A percentile compares a stretch with the other conserved stretches of the same genome.
Conservation (phyloP, 2,888 invertebrate genomes). For the Trissonchulus latispiculum region DNA sequence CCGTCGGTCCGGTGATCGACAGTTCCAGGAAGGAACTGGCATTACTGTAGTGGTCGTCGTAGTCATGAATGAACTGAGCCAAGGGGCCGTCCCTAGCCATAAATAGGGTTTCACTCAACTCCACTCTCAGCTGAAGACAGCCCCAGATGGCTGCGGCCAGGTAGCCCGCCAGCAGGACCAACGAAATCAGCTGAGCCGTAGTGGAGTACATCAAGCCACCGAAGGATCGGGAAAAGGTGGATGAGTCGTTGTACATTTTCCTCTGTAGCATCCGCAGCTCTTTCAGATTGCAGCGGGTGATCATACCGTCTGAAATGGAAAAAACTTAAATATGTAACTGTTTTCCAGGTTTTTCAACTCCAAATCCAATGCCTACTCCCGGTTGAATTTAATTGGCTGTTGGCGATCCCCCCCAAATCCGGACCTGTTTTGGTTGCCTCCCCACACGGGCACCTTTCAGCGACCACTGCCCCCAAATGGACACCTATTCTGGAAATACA, state of each 20-base stretch:
- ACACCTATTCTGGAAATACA: too few relatives aligned
- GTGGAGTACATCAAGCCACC: not conserved
- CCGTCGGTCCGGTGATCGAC: constrained; percentile 5
- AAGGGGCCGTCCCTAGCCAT: not conserved
- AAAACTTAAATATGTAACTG: too few relatives aligned
- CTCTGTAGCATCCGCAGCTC: constrained; percentile 10
- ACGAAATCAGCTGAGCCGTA: not conserved
- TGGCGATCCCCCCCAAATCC: too few relatives aligned
- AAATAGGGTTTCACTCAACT: not conserved
- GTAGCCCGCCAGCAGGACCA: constrained; percentile 28
- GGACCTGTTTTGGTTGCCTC: too few relatives aligned
- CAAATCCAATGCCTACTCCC: too few relatives aligned
- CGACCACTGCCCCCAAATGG: too few relatives aligned
- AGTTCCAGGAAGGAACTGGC: constrained; percentile 10
- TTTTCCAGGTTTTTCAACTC: too few relatives aligned
- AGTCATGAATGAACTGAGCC: constrained; percentile 5
- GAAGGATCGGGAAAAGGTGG: not conserved
- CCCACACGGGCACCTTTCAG: too few relatives aligned
- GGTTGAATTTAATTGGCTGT: too few relatives aligned
- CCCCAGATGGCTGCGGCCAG: constrained; percentile 34
- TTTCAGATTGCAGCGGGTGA: not conserved
- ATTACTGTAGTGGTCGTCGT: constrained; percentile 7
- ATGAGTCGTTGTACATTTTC: constrained; percentile 8
- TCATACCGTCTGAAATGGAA: constrained; percentile 12
- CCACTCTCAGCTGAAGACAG: constrained; percentile 20